Base-by-base conservation (phyloP, 2,113 vertebrate species). In the Ammodytes marinus region DNA sequence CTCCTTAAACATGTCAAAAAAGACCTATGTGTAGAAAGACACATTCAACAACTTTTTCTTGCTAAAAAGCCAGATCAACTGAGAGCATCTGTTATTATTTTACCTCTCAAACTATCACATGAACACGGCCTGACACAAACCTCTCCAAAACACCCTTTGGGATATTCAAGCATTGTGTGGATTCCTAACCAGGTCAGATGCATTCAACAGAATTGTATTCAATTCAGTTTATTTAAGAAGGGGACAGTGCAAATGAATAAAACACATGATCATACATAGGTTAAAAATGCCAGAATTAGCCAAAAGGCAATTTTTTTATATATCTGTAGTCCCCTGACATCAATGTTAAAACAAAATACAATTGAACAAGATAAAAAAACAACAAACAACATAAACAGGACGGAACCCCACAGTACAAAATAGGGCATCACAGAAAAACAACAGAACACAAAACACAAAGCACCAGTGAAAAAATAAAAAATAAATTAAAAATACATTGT, bases 131-230 rank as follows among this genome's bases (percentile, higher is more conserved):
- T 85, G 74, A 83, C 17, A 83, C 17, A 57, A 77, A 59, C 50
- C 43, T 64, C 40, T 53, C 9, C 3, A 13, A 27, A 37, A 43
- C 52, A 12, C 43, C 8, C 7, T 15, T 58, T 64, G 35, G 19
- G 8, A 68, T 59, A 47, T 39, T 27, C 7, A 54, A 54, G 35
- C 59, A 27, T 72, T 54, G 69, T 17, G 59, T 52, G 78, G 55
- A 54, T 35, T 73, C 14, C 54, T 43, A 67, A 74, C 35, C 49
- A 75, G 60, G 12, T 83, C 83, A 87, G 54, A 79, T 40, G 67
- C 8, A 46, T 2, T 27, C 27, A 19, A 71, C n/a, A 53, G 9
- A 49, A 63, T 1, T 17, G 19, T 67, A 39, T 19, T 53, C 59
- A 67, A 27, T 37, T 55, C 63, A 68, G 39, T 27, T 27, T 27